Percentiles rank a stretch among this genome's conserved stretches.
phyloP scores from a whole-genome alignment of 1,140 invertebrate genomes.

The Centruroides vittatus region DNA sequence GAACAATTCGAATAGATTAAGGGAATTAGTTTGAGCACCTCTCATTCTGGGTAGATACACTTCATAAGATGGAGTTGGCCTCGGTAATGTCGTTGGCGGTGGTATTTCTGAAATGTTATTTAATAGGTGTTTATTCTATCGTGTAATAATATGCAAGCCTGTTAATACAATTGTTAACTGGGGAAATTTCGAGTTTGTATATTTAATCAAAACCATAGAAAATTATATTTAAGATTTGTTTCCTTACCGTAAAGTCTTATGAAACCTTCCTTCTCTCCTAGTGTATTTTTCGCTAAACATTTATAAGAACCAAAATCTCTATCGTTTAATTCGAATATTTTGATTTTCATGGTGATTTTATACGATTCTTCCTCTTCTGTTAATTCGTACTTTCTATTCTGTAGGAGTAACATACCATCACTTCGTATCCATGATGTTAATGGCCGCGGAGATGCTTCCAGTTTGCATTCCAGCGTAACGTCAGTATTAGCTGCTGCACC shows the following conservation, averaged over 20 bases:
- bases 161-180: no score
- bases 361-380: slow-evolving; percentile 41
- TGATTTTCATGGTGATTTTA: slow-evolving; percentile 67
- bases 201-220: no score
- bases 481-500: slow-evolving; percentile 61
- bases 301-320: slow-evolving; percentile 72
- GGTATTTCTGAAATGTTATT: slow-evolving; percentile 7
- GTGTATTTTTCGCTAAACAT: slow-evolving; percentile 81
- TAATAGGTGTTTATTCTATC: no score
- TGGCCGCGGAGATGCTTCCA: slow-evolving; percentile 73
- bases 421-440: slow-evolving; percentile 72
- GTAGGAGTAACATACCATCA: slow-evolving; percentile 35
- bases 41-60: slow-evolving; percentile 10
- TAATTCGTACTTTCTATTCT: slow-evolving; percentile 18
- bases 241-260: slow-evolving; percentile 76
- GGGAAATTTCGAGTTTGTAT: no score
- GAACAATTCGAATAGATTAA: no score
- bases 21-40: neutral
- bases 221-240: no score
- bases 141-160: no score
- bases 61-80: slow-evolving; percentile 10
- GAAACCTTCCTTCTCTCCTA: slow-evolving; percentile 73
- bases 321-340: slow-evolving; percentile 56
- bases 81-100: slow-evolving; percentile 9
- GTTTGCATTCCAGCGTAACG: slow-evolving; percentile 61